Evolutionary conservation across 2,888 invertebrate species (phyloP).

Genomic region (Cloeon dipterum): DNA sequence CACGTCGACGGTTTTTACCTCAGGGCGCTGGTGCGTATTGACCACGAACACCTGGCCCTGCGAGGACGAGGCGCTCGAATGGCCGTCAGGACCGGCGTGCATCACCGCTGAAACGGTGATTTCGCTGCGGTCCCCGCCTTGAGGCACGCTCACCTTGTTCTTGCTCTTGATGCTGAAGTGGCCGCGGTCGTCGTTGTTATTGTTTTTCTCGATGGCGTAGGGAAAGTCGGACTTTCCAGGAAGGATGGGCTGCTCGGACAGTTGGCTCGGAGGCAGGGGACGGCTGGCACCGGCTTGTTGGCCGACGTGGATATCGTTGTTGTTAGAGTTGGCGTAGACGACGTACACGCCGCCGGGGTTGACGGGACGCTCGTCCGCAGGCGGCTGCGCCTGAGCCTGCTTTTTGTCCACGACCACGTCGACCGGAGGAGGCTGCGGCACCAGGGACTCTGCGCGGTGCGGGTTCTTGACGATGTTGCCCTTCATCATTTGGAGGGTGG

Average conservation of each 20-base stretch:
- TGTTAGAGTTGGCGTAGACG: no score
- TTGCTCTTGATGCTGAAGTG: conserved; percentile 19
- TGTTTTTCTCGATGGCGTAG: conserved; percentile 35
- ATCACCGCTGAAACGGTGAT: conserved; percentile 20
- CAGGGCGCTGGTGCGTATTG: neutral
- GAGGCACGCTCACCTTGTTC: conserved; percentile 20
- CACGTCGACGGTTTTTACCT: neutral
- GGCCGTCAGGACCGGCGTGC: conserved; percentile 13
- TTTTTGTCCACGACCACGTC: conserved; percentile 1
- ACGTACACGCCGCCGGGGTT: conserved; percentile 8
- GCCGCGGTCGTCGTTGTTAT: conserved; percentile 17
- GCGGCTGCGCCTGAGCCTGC: neutral
- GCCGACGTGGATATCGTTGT: conserved; percentile 2
- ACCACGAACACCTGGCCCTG: neutral
- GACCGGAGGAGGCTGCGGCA: conserved; percentile 1
- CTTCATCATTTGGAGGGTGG: conserved; percentile 42
- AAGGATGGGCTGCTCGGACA: neutral
- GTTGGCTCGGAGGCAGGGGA: conserved; percentile 1
- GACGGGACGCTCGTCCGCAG: conserved; percentile 9
- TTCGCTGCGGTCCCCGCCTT: conserved; percentile 9
- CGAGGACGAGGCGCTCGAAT: conserved; percentile 6
- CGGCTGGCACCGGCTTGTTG: neutral
- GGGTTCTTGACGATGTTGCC: conserved; percentile 12
- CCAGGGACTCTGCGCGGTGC: no score
- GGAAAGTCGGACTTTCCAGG: conserved; percentile 32